Conservation (phyloP, 2,797 vertebrate genomes). For the Enteromius viviparus region DNA sequence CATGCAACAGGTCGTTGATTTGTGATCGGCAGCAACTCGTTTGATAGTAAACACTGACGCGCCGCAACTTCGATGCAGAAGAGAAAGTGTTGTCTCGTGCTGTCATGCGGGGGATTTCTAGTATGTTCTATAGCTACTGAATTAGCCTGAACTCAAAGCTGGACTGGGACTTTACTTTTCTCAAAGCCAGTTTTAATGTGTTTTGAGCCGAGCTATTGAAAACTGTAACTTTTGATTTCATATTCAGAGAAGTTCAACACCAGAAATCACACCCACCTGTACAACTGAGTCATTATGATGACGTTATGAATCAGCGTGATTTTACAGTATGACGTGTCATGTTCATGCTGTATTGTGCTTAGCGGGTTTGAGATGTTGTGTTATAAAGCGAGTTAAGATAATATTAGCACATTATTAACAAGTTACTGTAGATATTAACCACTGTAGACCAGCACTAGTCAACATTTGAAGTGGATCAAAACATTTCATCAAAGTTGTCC, state of each 20-base stretch:
- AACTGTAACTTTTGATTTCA: conserved; percentile 6
- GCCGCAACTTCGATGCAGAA: conserved; percentile 22
- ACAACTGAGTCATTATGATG: background rate
- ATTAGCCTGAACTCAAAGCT: background rate
- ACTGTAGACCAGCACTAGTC: too few relatives aligned
- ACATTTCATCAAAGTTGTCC: background rate
- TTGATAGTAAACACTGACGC: background rate
- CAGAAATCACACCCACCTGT: background rate
- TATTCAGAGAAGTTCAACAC: background rate
- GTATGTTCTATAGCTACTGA: background rate
- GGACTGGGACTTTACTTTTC: background rate
- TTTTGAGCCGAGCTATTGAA: background rate
- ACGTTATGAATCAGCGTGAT: background rate
- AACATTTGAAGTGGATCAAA: background rate
- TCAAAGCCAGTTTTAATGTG: background rate
- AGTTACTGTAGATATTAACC: background rate
- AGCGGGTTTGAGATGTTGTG: background rate
- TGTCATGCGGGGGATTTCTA: conserved; percentile 13
- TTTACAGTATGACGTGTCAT: background rate
- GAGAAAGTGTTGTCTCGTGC: background rate
- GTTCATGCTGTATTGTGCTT: background rate
- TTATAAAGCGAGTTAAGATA: background rate
- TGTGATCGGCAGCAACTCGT: conserved; percentile 1
- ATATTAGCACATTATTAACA: background rate
- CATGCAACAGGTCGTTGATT: conserved; percentile 40